Evolutionary conservation across 1,140 invertebrate genomes (phyloP).

Genomic region (Dryas iulia): DNA sequence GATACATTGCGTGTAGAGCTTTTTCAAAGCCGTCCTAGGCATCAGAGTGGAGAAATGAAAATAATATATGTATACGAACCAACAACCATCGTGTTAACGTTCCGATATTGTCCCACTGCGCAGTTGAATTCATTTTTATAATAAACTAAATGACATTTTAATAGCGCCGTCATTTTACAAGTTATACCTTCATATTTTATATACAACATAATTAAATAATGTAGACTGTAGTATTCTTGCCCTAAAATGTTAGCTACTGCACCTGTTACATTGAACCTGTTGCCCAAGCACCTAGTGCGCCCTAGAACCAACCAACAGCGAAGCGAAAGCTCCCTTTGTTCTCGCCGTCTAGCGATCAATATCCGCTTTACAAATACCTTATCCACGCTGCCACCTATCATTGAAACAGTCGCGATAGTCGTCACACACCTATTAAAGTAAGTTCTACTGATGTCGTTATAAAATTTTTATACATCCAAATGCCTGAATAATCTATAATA

Average conservation of each 20-base stretch:
- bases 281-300: conserved; percentile 19
- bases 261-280: conserved; percentile 36
- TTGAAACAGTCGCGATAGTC: conserved; percentile 2
- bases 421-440: not conserved
- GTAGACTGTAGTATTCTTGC: not conserved
- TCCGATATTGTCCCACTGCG: too few relatives aligned
- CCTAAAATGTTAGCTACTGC: not conserved
- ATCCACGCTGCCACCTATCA: conserved; percentile 15
- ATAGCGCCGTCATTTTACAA: not conserved
- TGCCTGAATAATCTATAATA: not conserved
- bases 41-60: too few relatives aligned
- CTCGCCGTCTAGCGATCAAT: conserved; percentile 54
- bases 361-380: conserved; percentile 38
- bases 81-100: too few relatives aligned
- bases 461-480: not conserved
- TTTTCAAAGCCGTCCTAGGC: too few relatives aligned
- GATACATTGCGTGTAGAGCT: too few relatives aligned
- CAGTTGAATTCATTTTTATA: too few relatives aligned
- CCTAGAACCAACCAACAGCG: conserved; percentile 6
- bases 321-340: conserved; percentile 50
- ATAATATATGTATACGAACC: too few relatives aligned
- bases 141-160: not conserved
- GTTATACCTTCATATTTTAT: too few relatives aligned
- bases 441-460: not conserved
- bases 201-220: not conserved